Evolutionary conservation across 2,888 invertebrate genomes (phyloP).

Genomic region (Apoda limacodes): DNA sequence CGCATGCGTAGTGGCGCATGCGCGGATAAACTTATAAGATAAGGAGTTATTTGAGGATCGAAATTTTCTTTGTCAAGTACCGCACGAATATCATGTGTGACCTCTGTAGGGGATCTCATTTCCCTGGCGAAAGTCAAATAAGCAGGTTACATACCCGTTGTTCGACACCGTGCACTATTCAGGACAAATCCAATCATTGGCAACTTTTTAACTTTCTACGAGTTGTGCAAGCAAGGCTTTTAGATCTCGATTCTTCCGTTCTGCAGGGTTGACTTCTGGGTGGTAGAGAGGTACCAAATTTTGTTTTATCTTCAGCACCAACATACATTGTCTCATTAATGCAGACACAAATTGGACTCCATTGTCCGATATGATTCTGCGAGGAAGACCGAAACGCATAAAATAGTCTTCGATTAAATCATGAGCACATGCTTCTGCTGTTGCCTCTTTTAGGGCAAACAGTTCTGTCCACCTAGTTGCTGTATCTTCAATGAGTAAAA

Average conservation of each 20-base stretch:
- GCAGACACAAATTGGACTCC: constrained; percentile 11
- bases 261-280: too few species aligned
- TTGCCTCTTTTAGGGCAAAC: constrained; percentile 15
- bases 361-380: constrained; percentile 11
- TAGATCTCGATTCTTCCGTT: constrained; percentile 10
- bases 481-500: constrained; percentile 21
- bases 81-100: constrained; percentile 7
- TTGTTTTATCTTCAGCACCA: constrained; percentile 6
- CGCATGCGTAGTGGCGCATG: too few species aligned
- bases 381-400: constrained; percentile 9
- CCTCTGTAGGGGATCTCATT: constrained; percentile 9
- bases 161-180: constrained; percentile 5
- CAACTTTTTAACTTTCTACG: constrained; percentile 2
- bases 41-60: constrained; percentile 8
- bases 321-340: constrained; percentile 12
- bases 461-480: constrained; percentile 20
- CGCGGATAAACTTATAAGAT: too few species aligned
- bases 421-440: constrained; percentile 11
- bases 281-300: constrained; percentile 10
- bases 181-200: constrained; percentile 14
- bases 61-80: constrained; percentile 9
- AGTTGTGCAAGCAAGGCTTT: constrained; percentile 1
- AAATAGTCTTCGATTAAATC: constrained; percentile 12
- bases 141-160: constrained; percentile 10
- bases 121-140: constrained; percentile 17